Base-by-base conservation (phyloP, 2,113 vertebrate genomes). In the Callionymus lyra region DNA sequence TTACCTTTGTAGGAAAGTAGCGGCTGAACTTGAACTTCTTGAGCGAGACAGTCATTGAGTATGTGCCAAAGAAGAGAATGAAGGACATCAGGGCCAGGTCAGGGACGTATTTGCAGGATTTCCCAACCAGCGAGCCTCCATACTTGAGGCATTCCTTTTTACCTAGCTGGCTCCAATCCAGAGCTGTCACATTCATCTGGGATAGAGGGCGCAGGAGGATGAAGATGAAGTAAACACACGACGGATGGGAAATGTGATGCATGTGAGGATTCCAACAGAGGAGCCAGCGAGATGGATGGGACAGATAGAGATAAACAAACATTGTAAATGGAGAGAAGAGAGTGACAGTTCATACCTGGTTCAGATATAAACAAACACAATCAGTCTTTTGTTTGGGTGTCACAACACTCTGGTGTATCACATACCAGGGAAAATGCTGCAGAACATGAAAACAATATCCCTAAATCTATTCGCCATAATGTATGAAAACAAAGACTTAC, bases 1-100 rank as follows among this genome's bases (percentile, higher is more conserved):
- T 84, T 76, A 98, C 95, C 91, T 91, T 97, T 42, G 95, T 97
- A 37, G 95, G 94, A 70, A 98, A 98, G 64, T 98, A 98, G 33
- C 89, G 91, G 65, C 92, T 98, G 80, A 89, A 97, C 54, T 97
- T 98, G 84, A 98, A 98, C 52, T 96, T 97, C 82, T 98, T 98
- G 49, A 98, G 80, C 2, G 89, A 86, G 65, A 97, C 56, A 0
- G 94, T 96, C 93, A 93, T 92, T 75, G 93, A 91, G 82, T 98
- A 98, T 15, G 94, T 98, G 34, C 95, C 94, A 0, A 98, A 95
- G 88, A 98, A 98, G 65, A 98, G 91, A 76, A 98, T 96, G 85
- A 98, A 97, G 61, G 92, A 98, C 91, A 98, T 92, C 41, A 98
- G 91, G 2, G 92, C 93, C 81, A 98, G 68, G 67, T 98, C 95